Evolutionary conservation across 2,888 invertebrate species (phyloP).

Genomic region (Autographa pulchrina): DNA sequence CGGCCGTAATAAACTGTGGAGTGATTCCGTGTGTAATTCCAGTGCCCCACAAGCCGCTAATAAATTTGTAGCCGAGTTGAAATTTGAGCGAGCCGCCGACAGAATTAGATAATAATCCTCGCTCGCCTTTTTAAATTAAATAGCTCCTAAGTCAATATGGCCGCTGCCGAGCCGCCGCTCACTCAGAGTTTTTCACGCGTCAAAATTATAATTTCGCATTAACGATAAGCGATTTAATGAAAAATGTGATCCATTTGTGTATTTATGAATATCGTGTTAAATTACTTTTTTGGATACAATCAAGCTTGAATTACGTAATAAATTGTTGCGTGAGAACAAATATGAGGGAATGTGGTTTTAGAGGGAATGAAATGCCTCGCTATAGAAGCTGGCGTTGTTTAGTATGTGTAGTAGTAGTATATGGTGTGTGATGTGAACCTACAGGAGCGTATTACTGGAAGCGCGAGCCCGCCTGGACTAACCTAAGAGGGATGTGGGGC

Average conservation of each 20-base stretch:
- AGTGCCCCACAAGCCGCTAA: constrained; percentile 51
- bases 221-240: constrained; percentile 65
- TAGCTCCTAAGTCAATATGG: constrained; percentile 65
- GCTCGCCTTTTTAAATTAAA: constrained; percentile 71
- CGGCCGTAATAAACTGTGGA: constrained; percentile 60
- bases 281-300: constrained; percentile 43
- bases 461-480: constrained; percentile 94
- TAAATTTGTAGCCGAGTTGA: constrained; percentile 63
- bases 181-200: constrained; percentile 58
- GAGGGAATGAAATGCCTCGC: too few species aligned
- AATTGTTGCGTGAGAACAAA: constrained; percentile 3
- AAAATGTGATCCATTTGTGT: constrained; percentile 57
- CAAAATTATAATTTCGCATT: constrained; percentile 65
- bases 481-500: constrained; percentile 94
- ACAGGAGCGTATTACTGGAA: constrained; percentile 93
- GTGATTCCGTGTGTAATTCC: constrained; percentile 54
- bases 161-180: constrained; percentile 49
- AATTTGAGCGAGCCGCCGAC: constrained; percentile 59
- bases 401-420: constrained; percentile 15
- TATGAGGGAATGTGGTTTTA: neutral
- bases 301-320: constrained; percentile 4
- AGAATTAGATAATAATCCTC: constrained; percentile 73
- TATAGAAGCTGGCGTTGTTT: neutral
- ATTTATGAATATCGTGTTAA: constrained; percentile 20
- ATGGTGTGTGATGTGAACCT: constrained; percentile 57